A percentile compares a stretch with the other conserved stretches of the same genome.
Conservation (phyloP, 2,113 vertebrate species). For the Pseudorasbora parva region DNA sequence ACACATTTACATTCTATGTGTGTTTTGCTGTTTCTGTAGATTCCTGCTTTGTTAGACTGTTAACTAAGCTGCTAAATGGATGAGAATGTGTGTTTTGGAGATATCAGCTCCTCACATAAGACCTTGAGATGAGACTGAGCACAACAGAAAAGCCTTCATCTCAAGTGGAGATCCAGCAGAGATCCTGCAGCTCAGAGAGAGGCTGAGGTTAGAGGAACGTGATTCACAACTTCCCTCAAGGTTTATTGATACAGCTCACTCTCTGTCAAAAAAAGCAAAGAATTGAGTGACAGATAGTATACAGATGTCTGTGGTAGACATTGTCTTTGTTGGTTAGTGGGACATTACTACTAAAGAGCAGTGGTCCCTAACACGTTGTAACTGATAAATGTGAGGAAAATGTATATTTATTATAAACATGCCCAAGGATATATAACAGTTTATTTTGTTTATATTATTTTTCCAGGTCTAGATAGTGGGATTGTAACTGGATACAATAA, state of each 20-base stretch:
- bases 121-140: not conserved
- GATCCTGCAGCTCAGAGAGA: not conserved
- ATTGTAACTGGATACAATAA: not conserved
- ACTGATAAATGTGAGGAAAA: not conserved
- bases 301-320: not conserved
- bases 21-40: not conserved
- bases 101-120: not conserved
- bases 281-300: not conserved
- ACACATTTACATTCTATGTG: not conserved
- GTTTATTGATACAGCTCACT: not conserved
- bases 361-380: not conserved
- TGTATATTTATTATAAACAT: not conserved
- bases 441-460: not conserved
- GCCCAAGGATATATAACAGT: not conserved
- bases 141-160: slow-evolving; percentile 26
- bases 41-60: slow-evolving; percentile 16
- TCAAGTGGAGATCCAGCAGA: slow-evolving; percentile 20
- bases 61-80: slow-evolving; percentile 11
- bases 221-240: slow-evolving; percentile 40
- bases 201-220: not conserved
- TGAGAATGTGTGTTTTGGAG: slow-evolving; percentile 7
- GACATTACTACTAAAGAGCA: not conserved
- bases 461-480: not conserved
- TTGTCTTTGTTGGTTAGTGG: not conserved
- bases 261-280: not conserved